Percentiles rank a stretch among this genome's conserved stretches.
Conservation (phyloP, 1,140 invertebrate species). For the Bombus haemorrhoidalis region DNA sequence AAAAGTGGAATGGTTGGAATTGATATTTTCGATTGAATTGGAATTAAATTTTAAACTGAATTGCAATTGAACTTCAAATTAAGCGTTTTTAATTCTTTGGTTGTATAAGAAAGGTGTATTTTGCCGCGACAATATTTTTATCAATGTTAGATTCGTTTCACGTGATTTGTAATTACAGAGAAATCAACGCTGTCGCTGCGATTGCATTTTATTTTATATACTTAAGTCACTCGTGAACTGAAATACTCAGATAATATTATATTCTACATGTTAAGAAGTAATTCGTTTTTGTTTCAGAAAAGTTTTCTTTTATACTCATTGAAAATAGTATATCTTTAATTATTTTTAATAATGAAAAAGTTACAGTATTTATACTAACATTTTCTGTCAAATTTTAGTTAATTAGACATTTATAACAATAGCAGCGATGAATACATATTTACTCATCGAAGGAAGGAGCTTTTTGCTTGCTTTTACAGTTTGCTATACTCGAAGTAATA, state of each 20-base stretch:
- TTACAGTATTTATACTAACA: neutral
- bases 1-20: neutral
- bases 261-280: neutral
- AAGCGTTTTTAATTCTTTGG: no score
- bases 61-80: no score
- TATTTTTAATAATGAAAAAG: neutral
- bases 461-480: neutral
- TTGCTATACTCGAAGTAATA: neutral
- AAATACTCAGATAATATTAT: neutral
- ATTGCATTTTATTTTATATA: neutral
- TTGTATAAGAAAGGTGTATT: neutral
- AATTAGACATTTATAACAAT: neutral
- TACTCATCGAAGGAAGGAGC: neutral
- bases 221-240: neutral
- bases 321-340: no score
- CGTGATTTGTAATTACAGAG: neutral
- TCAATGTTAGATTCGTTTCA: neutral
- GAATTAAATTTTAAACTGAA: no score
- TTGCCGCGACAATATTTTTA: neutral
- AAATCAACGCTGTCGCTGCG: constrained; percentile 10
- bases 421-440: neutral
- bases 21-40: neutral
- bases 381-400: neutral
- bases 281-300: neutral
- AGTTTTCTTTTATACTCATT: no score